phyloP scores from a whole-genome alignment of 2,113 vertebrate species.

The Edolisoma coerulescens region DNA sequence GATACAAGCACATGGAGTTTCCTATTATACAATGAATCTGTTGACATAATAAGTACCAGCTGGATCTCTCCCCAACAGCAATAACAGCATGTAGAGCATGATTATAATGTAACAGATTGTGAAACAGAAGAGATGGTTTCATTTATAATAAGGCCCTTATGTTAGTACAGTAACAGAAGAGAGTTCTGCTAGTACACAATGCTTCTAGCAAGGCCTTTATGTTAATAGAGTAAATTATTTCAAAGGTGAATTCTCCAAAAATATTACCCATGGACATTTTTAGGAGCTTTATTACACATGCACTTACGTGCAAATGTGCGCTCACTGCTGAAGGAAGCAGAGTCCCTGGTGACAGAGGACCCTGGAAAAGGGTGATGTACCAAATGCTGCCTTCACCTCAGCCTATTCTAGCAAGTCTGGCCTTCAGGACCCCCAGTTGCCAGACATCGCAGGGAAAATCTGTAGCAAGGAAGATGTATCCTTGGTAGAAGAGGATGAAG shows the following conservation, averaged over 20 bases:
- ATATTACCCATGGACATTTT: background rate
- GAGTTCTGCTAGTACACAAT: background rate
- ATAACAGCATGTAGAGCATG: background rate
- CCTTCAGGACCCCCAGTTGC: background rate
- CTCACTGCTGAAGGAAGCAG: background rate
- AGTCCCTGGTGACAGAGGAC: background rate
- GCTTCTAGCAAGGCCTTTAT: background rate
- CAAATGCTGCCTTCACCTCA: background rate
- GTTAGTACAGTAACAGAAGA: background rate
- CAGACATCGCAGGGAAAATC: background rate
- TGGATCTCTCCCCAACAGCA: constrained; percentile 43
- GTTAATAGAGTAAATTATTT: background rate
- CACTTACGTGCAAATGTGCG: background rate
- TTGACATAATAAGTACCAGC: constrained; percentile 50
- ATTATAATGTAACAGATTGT: constrained; percentile 48
- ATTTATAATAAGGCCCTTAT: constrained; percentile 15
- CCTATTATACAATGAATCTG: constrained; percentile 14
- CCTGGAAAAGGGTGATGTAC: background rate
- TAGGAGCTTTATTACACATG: background rate
- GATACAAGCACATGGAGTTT: background rate
- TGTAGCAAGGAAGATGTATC: background rate
- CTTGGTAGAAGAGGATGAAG: background rate
- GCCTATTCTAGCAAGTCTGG: background rate
- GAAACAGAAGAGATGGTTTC: constrained; percentile 21
- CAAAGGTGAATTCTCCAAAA: background rate